A percentile compares a stretch with the other conserved stretches of the same genome.
phyloP scores from a whole-genome alignment of 2,888 invertebrate species.

The Leuctra nigra region DNA sequence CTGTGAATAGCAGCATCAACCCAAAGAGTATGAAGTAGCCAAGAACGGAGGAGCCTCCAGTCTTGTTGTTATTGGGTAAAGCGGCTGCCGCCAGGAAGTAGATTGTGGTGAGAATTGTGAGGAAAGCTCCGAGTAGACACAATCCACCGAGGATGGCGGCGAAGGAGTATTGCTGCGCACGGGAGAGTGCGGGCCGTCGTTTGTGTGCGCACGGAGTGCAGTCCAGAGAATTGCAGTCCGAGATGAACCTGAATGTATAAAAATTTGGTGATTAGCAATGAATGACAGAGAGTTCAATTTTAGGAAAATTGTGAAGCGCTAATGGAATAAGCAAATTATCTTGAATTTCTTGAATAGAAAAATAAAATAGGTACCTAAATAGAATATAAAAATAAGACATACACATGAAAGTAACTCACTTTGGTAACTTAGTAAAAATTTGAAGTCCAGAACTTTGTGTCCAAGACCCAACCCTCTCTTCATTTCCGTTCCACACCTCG shows the following conservation, averaged over 20 bases:
- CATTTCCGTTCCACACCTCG: constrained; percentile 16
- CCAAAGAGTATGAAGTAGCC: constrained; percentile 42
- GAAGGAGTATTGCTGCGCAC: constrained; percentile 19
- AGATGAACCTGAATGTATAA: neutral
- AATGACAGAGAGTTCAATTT: neutral
- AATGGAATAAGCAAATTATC: neutral
- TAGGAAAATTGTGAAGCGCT: neutral
- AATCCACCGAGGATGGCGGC: constrained; percentile 23
- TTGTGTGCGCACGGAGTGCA: constrained; percentile 2
- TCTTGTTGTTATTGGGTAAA: constrained; percentile 23
- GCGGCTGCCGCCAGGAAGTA: constrained; percentile 27
- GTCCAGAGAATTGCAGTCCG: constrained; percentile 8
- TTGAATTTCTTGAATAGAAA: neutral
- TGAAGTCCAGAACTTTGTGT: constrained; percentile 12
- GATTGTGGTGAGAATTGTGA: constrained; percentile 23
- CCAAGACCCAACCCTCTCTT: constrained; percentile 22
- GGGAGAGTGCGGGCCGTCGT: constrained; percentile 5
- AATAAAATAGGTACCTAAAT: neutral
- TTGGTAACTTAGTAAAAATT: neutral
- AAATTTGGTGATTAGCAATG: neutral
- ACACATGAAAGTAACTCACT: neutral
- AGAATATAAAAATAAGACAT: neutral
- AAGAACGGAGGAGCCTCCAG: constrained; percentile 35
- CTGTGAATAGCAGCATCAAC: constrained; percentile 38
- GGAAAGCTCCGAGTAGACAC: constrained; percentile 25